Evolutionary conservation across 2,797 vertebrate species (phyloP).

Genomic region (Coranthus polyacanthus): DNA sequence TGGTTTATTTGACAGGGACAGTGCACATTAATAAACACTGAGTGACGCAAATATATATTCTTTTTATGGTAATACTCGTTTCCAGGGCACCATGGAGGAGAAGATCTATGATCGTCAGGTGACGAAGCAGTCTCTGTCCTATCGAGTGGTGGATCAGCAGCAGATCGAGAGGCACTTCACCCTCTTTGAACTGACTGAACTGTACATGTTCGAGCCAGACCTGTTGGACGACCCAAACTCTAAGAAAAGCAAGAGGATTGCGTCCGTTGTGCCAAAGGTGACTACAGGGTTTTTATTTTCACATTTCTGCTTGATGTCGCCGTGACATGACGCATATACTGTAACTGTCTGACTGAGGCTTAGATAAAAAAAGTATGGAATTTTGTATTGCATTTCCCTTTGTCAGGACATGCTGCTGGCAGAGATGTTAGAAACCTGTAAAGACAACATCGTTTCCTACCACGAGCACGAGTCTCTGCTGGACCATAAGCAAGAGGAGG

Average conservation of each 20-base stretch:
- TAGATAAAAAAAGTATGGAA: not conserved
- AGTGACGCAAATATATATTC: no score
- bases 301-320: not conserved
- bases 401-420: slow-evolving; percentile 89
- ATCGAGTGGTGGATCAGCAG: slow-evolving; percentile 96
- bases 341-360: not conserved
- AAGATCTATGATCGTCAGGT: slow-evolving; percentile 99
- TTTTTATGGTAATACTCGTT: not conserved
- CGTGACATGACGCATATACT: no score
- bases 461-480: slow-evolving; percentile 96
- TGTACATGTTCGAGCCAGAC: slow-evolving; percentile 96
- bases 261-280: slow-evolving; percentile 89
- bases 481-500: slow-evolving; percentile 96
- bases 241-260: slow-evolving; percentile 91
- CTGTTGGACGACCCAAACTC: slow-evolving; percentile 90
- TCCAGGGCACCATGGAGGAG: slow-evolving; percentile 98
- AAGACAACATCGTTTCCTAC: slow-evolving; percentile 92
- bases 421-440: slow-evolving; percentile 88
- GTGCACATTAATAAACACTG: no score
- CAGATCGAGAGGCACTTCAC: slow-evolving; percentile 98
- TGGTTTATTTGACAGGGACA: no score
- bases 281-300: not conserved
- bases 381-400: not conserved
- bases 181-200: slow-evolving; percentile 93
- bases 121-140: slow-evolving; percentile 95